phyloP scores from a whole-genome alignment of 2,797 vertebrate species.

The Semaprochilodus insignis region DNA sequence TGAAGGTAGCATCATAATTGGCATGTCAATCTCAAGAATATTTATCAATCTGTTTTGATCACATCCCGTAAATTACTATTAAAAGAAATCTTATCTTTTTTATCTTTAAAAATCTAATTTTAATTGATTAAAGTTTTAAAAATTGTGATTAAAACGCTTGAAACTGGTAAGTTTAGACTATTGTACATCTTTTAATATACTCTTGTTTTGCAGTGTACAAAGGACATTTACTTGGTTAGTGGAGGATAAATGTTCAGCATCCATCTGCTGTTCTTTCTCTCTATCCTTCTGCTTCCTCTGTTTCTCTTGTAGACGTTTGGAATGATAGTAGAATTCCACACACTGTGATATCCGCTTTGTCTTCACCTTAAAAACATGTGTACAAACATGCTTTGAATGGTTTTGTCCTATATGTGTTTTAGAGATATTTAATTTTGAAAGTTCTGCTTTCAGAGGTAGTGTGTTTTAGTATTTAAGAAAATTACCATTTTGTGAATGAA shows the following conservation, averaged over 20 bases:
- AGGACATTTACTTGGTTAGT: slow-evolving; percentile 48
- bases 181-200: not conserved
- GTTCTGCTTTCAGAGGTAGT: not conserved
- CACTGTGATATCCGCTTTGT: slow-evolving; percentile 78
- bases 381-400: not conserved
- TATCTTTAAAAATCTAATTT: too few relatives aligned
- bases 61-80: too few relatives aligned
- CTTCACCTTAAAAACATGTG: slow-evolving; percentile 70
- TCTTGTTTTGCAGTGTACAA: not conserved
- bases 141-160: too few relatives aligned
- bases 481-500: slow-evolving; percentile 78
- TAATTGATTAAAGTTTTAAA: too few relatives aligned
- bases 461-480: not conserved
- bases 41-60: too few relatives aligned
- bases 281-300: slow-evolving; percentile 70
- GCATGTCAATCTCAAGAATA: too few relatives aligned
- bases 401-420: not conserved
- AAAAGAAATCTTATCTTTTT: too few relatives aligned
- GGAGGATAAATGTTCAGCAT: slow-evolving; percentile 54
- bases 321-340: slow-evolving; percentile 83
- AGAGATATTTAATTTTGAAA: not conserved
- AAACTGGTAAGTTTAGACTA: not conserved
- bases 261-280: slow-evolving; percentile 57
- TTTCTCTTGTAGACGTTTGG: slow-evolving; percentile 75
- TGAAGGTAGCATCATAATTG: not conserved